These are phyloP conservation scores for Margarornis squamiger DNA, from an alignment of 2,797 vertebrate species.

Conservation along the genomic window DNA sequence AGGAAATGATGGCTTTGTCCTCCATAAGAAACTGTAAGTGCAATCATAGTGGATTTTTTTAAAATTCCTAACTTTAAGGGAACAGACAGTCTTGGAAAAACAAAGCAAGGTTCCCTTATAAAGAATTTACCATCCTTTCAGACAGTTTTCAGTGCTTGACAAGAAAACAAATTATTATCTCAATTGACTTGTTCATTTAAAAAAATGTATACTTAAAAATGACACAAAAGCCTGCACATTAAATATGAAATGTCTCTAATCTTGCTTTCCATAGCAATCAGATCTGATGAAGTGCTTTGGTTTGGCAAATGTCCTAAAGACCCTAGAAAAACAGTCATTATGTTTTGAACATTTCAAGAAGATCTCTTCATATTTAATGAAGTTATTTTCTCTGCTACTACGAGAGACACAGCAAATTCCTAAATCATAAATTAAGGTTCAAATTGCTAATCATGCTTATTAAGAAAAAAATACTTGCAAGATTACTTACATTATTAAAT, in stretches of 20 bases:
- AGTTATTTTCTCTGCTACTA: not conserved
- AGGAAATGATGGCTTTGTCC: not conserved
- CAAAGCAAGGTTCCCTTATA: not conserved
- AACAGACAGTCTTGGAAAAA: not conserved
- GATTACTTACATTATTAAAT: not conserved
- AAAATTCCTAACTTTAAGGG: not conserved
- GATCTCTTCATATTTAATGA: conserved; percentile 37
- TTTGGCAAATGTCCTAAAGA: conserved; percentile 45
- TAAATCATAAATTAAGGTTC: conserved; percentile 14
- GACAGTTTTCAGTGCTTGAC: not conserved
- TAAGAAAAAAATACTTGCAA: not conserved
- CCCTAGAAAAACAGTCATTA: conserved; percentile 2
- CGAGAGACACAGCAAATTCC: not conserved
- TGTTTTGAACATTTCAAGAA: conserved; percentile 16
- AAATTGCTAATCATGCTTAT: conserved; percentile 2
- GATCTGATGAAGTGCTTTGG: conserved; percentile 10
- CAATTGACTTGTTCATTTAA: not conserved
- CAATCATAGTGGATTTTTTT: not conserved
- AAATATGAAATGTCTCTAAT: conserved; percentile 2
- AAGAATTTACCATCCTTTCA: not conserved
- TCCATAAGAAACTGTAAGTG: not conserved
- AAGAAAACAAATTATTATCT: not conserved
- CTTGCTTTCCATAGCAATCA: conserved; percentile 4
- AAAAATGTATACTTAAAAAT: not conserved
- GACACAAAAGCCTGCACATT: not conserved